These are phyloP conservation scores for Hipparchia sbordonii DNA, from an alignment of 2,888 invertebrate genomes.

Conservation along the genomic window DNA sequence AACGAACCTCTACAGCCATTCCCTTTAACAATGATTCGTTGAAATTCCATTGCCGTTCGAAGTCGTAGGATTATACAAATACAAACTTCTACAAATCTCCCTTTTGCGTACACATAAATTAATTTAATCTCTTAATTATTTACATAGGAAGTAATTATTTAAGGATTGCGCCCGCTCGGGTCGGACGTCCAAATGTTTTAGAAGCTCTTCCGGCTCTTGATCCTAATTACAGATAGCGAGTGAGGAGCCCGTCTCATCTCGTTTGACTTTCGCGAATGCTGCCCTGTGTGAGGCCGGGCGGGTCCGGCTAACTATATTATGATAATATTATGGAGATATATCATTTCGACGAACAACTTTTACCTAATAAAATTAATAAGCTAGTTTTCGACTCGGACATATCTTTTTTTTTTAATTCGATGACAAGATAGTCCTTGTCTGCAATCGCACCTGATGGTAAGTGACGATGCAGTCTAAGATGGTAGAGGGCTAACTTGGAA, in stretches of 20 bases:
- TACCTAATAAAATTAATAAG: background rate
- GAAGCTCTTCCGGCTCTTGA: conserved; percentile 64
- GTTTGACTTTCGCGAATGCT: conserved; percentile 55
- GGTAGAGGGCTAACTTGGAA: too few relatives aligned
- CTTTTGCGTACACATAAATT: conserved; percentile 26
- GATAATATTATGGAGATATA: background rate
- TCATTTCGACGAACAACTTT: background rate
- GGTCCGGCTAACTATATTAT: conserved; percentile 9
- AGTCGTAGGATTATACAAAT: conserved; percentile 29
- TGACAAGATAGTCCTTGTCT: too few relatives aligned
- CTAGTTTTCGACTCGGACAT: too few relatives aligned
- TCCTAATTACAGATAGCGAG: conserved; percentile 77
- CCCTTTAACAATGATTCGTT: conserved; percentile 36
- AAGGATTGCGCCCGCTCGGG: conserved; percentile 32
- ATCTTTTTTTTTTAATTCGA: too few relatives aligned
- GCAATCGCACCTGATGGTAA: too few relatives aligned
- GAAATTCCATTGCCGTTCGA: conserved; percentile 50
- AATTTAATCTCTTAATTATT: conserved; percentile 33
- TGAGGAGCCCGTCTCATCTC: conserved; percentile 59
- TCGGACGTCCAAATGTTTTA: conserved; percentile 58
- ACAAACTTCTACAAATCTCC: conserved; percentile 25
- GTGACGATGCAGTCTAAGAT: too few relatives aligned
- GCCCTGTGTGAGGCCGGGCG: conserved; percentile 20
- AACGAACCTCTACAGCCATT: conserved; percentile 16
- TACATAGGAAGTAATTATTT: conserved; percentile 33